Percentiles rank a stretch among this genome's conserved stretches.
Evolutionary conservation across 2,113 vertebrate species (phyloP).

Genomic region (Dendropsophus ebraccatus): DNA sequence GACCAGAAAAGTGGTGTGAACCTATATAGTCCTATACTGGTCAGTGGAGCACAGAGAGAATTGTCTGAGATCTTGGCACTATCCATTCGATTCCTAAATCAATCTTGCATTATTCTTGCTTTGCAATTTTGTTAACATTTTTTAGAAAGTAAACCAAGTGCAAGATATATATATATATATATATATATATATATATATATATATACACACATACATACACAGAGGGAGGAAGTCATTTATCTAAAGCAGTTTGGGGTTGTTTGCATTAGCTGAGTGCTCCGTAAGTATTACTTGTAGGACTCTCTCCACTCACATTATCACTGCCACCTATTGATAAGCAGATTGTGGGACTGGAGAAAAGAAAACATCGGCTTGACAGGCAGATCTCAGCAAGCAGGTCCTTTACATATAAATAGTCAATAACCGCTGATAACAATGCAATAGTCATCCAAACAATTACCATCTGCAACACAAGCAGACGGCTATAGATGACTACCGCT

Average conservation of each 20-base stretch:
- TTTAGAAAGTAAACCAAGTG: too few relatives aligned
- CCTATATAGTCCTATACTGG: too few relatives aligned
- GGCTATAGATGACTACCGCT: background rate
- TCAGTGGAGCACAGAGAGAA: background rate
- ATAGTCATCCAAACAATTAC: background rate
- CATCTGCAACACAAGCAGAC: background rate
- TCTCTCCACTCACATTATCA: conserved; percentile 1
- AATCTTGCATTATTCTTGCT: too few relatives aligned
- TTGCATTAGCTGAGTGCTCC: conserved; percentile 7
- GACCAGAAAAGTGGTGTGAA: too few relatives aligned
- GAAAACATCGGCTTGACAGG: conserved; percentile 17
- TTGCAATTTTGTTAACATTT: too few relatives aligned
- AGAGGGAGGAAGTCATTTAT: background rate
- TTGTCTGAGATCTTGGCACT: too few relatives aligned
- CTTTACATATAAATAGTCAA: conserved; percentile 11
- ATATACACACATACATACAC: too few relatives aligned
- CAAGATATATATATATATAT: background rate
- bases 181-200: too few relatives aligned
- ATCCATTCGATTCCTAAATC: too few relatives aligned
- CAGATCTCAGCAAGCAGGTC: background rate
- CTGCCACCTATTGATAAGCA: background rate
- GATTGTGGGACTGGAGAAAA: conserved; percentile 1
- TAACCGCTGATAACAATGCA: conserved; percentile 13
- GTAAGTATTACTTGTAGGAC: background rate
- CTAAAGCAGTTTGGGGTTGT: background rate